phyloP scores from a whole-genome alignment of 2,113 vertebrate species.

The Callospermophilus lateralis region DNA sequence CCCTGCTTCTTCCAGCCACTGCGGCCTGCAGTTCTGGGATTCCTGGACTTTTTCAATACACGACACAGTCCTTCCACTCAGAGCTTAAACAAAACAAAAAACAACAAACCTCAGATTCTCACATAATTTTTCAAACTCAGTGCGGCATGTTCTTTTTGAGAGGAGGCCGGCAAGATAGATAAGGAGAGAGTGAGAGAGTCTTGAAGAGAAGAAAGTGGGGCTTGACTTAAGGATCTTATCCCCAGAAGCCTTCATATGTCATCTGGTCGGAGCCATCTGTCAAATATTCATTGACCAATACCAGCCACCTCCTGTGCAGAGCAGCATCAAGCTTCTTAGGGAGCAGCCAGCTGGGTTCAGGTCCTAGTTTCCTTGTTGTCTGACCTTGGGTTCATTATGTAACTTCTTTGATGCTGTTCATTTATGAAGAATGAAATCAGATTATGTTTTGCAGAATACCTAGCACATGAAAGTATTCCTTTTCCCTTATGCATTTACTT shows the following conservation, averaged over 20 bases:
- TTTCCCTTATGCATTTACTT: background rate
- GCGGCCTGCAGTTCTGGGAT: background rate
- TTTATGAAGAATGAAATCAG: constrained; percentile 7
- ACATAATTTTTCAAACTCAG: background rate
- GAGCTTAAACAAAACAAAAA: background rate
- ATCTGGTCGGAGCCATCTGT: background rate
- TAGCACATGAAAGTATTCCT: background rate
- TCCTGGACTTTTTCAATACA: background rate
- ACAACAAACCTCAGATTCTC: constrained; percentile 6
- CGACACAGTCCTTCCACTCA: background rate
- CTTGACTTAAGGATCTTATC: background rate
- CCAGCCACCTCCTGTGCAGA: background rate
- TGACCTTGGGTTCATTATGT: background rate
- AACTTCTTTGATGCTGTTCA: background rate
- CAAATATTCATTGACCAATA: background rate
- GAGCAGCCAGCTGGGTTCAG: background rate
- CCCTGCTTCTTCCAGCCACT: background rate
- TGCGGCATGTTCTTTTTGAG: background rate
- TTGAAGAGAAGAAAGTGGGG: background rate
- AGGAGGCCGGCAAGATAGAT: background rate
- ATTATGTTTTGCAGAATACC: background rate
- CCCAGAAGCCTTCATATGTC: background rate
- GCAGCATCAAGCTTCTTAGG: background rate
- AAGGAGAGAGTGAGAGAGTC: background rate
- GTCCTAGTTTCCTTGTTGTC: background rate